Evolutionary conservation across 2,113 vertebrate species (phyloP), one percentile per base, ranked within the genome.

Genomic region (Cynopterus brachyotis): DNA sequence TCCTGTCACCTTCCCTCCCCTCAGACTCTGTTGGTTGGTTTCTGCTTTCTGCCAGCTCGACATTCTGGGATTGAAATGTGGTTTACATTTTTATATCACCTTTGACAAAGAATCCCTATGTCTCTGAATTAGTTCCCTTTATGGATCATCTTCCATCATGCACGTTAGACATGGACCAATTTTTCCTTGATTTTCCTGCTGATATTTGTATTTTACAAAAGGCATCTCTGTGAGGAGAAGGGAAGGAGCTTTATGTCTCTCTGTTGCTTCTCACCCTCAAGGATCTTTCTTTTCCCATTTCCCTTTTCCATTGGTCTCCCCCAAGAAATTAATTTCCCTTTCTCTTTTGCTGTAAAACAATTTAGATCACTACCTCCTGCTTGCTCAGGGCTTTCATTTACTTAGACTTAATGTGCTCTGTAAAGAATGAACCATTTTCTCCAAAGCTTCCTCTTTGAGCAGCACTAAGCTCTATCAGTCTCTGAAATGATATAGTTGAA

Each of bases 401-500:
- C 55, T 66, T 64, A 19, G 6, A 6, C 37, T 24, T 35, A 57
- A n/a, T 9, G 5, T 17, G 57, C 7, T 35, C 37, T 59, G 6
- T 79, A 62, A 79, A 72, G 84, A 95, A 69, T 0, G 17, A 69
- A 55, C 45, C 19, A 1, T 50, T 73, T 75, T 73, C 35, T 73
- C 62, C 73, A 62, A 73, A 37, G n/a, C 40, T 6, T 79, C 73
- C n/a, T 32, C 53, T 67, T n/a, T 35, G 26, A 66, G 60, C 32
- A 42, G 16, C 53, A 78, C 19, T 37, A 76, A 94, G 35, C 19
- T 83, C 73, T 76, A 55, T 24, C 50, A 45, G 35, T 59, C 75
- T 96, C 76, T 64, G 64, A 92, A 87, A 75, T 72, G 47, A 89
- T 28, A 72, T n/a, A 83, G 22, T 59, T 90, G 89, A 95, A 95